phyloP scores from a whole-genome alignment of 1,140 invertebrate species.

The Ridgeia piscesae region DNA sequence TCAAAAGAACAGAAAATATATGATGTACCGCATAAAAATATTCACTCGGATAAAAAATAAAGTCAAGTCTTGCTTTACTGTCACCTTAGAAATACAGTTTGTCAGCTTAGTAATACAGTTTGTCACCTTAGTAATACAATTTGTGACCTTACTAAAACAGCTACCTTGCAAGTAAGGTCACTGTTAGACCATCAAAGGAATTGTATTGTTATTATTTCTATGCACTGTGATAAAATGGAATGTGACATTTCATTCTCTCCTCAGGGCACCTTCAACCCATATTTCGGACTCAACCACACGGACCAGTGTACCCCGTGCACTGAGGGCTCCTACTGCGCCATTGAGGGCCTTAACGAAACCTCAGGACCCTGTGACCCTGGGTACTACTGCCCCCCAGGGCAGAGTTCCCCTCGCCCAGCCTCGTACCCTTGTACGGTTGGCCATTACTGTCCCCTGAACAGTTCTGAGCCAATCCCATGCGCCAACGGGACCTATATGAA shows the following conservation, averaged over 20 bases:
- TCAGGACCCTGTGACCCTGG: constrained; percentile 44
- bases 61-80: too few species aligned
- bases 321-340: constrained; percentile 49
- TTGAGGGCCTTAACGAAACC: constrained; percentile 42
- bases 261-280: constrained; percentile 49
- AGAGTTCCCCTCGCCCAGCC: constrained; percentile 40
- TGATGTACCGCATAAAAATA: neutral
- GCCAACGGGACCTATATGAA: constrained; percentile 53
- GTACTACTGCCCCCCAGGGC: constrained; percentile 51
- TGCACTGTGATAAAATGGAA: neutral
- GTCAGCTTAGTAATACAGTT: too few species aligned
- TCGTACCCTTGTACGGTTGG: constrained; percentile 50
- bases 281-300: constrained; percentile 38
- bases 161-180: too few species aligned
- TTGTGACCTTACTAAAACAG: neutral
- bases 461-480: constrained; percentile 44
- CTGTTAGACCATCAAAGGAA: neutral
- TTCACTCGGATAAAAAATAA: neutral
- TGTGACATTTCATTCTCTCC: neutral
- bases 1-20: neutral
- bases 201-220: neutral
- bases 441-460: constrained; percentile 48
- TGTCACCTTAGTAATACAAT: too few species aligned
- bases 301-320: constrained; percentile 44
- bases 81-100: too few species aligned